A percentile compares a stretch with the other conserved stretches of the same genome.
phyloP scores from a whole-genome alignment of 2,113 vertebrate genomes.

The Chionodraco myersi region DNA sequence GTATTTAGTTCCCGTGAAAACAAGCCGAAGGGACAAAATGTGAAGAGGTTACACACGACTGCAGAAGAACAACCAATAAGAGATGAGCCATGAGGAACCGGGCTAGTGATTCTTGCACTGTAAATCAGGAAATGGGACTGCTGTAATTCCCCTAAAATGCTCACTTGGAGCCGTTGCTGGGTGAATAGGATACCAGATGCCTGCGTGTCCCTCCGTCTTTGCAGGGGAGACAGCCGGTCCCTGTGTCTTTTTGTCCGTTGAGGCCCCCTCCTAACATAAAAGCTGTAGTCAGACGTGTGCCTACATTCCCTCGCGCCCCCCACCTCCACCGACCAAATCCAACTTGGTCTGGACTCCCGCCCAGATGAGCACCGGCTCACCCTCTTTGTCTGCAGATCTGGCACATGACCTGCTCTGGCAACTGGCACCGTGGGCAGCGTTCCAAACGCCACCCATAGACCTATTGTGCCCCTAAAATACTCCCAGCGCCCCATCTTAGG shows the following conservation, averaged over 20 bases:
- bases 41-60: not conserved
- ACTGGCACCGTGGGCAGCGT: constrained; percentile 41
- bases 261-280: constrained; percentile 66
- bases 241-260: constrained; percentile 76
- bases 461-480: constrained; percentile 60
- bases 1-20: constrained; percentile 32
- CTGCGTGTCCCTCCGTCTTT: constrained; percentile 43
- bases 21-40: not conserved
- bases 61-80: not conserved
- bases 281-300: constrained; percentile 75
- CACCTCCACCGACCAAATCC: constrained; percentile 39
- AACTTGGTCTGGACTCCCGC: constrained; percentile 62
- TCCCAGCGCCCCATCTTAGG: constrained; percentile 42
- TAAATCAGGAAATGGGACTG: constrained; percentile 6
- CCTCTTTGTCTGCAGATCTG: constrained; percentile 71
- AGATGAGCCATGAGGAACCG: not conserved
- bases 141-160: not conserved
- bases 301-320: constrained; percentile 58
- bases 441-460: constrained; percentile 62
- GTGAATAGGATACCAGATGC: constrained; percentile 71
- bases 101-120: not conserved
- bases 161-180: constrained; percentile 52
- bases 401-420: constrained; percentile 67
- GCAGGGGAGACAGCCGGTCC: constrained; percentile 60
- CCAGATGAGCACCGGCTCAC: constrained; percentile 63